Percentiles rank a stretch among this genome's conserved stretches.
Evolutionary conservation across 2,113 vertebrate species (phyloP).

Genomic region (Camelus dromedarius): DNA sequence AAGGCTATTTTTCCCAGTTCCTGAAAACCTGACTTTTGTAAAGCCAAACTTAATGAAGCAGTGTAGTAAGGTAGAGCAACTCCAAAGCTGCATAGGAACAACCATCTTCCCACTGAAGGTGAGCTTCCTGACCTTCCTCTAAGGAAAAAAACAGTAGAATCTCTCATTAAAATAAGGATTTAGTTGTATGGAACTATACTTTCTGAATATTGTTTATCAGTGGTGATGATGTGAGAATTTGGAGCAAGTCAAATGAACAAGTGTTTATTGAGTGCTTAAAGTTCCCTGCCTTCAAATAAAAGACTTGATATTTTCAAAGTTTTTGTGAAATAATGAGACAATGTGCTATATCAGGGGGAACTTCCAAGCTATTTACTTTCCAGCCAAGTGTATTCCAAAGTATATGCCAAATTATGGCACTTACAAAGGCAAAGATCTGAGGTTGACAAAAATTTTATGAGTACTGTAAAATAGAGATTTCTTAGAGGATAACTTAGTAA

Average conservation of each 20-base stretch:
- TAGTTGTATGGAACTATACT: not conserved
- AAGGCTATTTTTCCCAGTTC: not conserved
- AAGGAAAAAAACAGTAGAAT: not conserved
- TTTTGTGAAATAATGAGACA: not conserved
- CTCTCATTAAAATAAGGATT: slow-evolving; percentile 24
- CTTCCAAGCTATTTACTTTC: slow-evolving; percentile 30
- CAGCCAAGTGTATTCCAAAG: not conserved
- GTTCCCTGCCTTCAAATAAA: slow-evolving; percentile 59
- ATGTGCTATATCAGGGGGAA: not conserved
- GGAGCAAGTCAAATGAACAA: slow-evolving; percentile 27
- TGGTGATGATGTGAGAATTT: slow-evolving; percentile 37
- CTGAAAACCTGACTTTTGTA: slow-evolving; percentile 27
- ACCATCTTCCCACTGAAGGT: not conserved
- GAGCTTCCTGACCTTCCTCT: not conserved
- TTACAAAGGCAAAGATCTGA: slow-evolving; percentile 5
- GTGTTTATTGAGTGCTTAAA: slow-evolving; percentile 57
- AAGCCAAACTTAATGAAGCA: not conserved
- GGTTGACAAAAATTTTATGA: not conserved
- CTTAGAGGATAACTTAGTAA: slow-evolving; percentile 1
- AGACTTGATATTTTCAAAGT: slow-evolving; percentile 57
- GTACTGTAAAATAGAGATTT: not conserved
- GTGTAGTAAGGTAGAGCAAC: not conserved
- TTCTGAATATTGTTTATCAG: not conserved
- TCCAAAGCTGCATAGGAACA: not conserved
- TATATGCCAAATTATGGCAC: not conserved